A percentile compares a stretch with the other conserved stretches of the same genome.
phyloP scores from a whole-genome alignment of 1,140 invertebrate species.

The Plutomurus gul region DNA sequence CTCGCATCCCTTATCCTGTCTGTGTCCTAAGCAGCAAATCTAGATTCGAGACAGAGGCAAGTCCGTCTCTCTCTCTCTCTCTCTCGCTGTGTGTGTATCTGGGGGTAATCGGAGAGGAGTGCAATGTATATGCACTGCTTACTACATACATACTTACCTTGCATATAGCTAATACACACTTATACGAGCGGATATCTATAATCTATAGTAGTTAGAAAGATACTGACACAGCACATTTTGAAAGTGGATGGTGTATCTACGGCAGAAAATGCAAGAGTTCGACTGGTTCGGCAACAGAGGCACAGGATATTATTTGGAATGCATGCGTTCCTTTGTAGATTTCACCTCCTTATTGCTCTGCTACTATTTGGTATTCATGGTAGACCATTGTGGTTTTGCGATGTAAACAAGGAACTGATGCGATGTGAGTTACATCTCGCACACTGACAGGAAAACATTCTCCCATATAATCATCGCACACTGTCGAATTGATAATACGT shows the following conservation, averaged over 20 bases:
- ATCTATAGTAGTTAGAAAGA: no score
- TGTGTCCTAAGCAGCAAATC: background rate
- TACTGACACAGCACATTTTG: no score
- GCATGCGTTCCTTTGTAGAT: conserved; percentile 6
- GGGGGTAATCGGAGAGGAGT: no score
- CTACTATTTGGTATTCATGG: conserved; percentile 19
- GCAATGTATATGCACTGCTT: no score
- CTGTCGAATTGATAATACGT: conserved; percentile 7
- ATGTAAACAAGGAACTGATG: conserved; percentile 25
- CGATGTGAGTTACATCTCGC: conserved; percentile 7
- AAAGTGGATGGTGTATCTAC: no score
- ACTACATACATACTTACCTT: no score
- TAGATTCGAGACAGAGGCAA: background rate
- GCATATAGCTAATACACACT: no score
- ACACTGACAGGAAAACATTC: background rate
- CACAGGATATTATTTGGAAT: no score
- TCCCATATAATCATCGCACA: conserved; percentile 7
- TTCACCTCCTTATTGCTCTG: conserved; percentile 12
- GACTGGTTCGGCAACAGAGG: no score
- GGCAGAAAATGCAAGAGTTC: no score
- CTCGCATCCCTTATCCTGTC: background rate
- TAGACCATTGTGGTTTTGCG: conserved; percentile 5
- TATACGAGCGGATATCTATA: no score
- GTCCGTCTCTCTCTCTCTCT: background rate
- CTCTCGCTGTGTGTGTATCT: no score